Percentiles rank a stretch among this genome's conserved stretches.
Conservation (phyloP, 2,113 vertebrate species). For the Acinonyx jubatus region DNA sequence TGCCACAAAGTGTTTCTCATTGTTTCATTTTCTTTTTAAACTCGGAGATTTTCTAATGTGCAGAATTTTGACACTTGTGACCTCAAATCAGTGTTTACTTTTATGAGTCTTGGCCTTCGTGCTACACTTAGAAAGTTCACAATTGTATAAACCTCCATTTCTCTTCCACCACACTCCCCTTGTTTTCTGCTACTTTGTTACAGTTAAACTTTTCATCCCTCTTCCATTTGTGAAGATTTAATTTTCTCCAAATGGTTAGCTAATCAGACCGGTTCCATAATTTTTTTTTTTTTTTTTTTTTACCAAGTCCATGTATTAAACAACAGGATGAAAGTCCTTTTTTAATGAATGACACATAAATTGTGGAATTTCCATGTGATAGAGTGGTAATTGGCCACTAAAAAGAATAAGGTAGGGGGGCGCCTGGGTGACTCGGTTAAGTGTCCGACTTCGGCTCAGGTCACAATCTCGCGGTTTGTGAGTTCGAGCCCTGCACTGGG, state of each 20-base stretch:
- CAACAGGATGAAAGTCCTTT: neutral
- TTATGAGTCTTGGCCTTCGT: neutral
- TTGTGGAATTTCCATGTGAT: neutral
- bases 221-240: neutral
- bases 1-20: neutral
- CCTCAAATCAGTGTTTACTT: neutral
- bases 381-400: neutral
- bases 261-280: neutral
- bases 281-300: neutral
- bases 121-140: neutral
- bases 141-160: accelerated
- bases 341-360: neutral
- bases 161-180: neutral
- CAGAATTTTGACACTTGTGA: too few species aligned
- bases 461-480: too few species aligned
- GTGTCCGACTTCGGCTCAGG: too few species aligned
- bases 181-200: neutral
- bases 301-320: neutral
- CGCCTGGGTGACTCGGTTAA: too few species aligned
- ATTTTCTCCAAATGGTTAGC: neutral
- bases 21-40: neutral
- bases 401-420: neutral
- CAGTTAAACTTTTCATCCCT: neutral
- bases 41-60: neutral
- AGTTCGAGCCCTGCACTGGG: too few species aligned